Conservation (phyloP, 2,888 invertebrate genomes). For the Rosalia funebris region DNA sequence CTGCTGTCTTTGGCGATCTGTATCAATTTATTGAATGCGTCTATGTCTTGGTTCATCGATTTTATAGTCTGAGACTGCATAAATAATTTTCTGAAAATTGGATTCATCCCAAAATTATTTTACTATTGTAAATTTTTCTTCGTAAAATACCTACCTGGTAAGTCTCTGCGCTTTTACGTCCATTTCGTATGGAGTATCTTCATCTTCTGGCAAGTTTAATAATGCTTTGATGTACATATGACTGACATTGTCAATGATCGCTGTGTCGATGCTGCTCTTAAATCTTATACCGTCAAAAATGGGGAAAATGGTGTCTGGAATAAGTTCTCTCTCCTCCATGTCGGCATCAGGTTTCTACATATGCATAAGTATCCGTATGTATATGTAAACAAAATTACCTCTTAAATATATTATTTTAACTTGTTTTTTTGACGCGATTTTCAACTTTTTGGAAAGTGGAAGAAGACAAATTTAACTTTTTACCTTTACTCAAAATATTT, state of each 20-base stretch:
- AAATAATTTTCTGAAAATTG: constrained; percentile 67
- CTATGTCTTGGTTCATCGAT: constrained; percentile 69
- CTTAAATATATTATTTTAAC: no score
- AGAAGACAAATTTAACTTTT: no score
- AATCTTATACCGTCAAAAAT: constrained; percentile 32
- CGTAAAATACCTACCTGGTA: constrained; percentile 66
- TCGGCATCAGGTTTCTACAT: constrained; percentile 37
- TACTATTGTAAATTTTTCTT: no score
- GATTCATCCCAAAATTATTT: no score
- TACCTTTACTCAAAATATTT: no score
- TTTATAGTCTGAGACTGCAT: constrained; percentile 74
- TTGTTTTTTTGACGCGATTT: no score
- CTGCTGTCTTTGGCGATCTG: constrained; percentile 68
- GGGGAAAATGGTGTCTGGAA: constrained; percentile 28
- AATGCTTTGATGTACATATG: constrained; percentile 43
- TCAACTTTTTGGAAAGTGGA: not conserved
- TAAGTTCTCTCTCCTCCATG: constrained; percentile 46
- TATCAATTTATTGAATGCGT: constrained; percentile 74
- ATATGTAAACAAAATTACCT: no score
- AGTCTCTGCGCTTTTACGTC: constrained; percentile 66
- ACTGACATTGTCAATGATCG: constrained; percentile 32
- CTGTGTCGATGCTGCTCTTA: constrained; percentile 22
- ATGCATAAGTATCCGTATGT: no score
- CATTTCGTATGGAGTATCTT: constrained; percentile 66
- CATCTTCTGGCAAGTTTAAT: constrained; percentile 51